Evolutionary conservation across 2,113 vertebrate genomes (phyloP).

Genomic region (Pluvialis apricaria): DNA sequence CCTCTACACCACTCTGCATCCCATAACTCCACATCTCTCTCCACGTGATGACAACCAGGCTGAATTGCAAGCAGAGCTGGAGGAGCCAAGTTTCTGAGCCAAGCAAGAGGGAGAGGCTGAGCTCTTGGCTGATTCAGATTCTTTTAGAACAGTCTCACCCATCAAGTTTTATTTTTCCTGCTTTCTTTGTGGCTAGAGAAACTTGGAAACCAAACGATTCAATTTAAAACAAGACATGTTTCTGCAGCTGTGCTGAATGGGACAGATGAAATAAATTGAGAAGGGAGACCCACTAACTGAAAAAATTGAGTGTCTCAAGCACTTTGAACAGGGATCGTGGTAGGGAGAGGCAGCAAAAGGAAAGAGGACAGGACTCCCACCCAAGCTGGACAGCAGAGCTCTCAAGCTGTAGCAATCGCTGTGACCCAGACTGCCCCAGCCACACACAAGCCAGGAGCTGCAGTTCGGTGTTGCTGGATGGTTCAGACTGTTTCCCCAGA

Average conservation of each 20-base stretch:
- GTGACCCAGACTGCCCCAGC: neutral
- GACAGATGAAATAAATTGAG: neutral
- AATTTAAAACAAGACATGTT: neutral
- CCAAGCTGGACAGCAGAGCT: neutral
- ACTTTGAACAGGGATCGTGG: neutral
- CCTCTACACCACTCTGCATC: neutral
- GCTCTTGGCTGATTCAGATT: neutral
- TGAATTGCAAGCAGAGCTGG: neutral
- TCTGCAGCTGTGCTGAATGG: neutral
- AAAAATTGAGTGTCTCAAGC: accelerated
- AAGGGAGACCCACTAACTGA: neutral
- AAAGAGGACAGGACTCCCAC: neutral
- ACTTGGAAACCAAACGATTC: neutral
- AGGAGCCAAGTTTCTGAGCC: slow-evolving; percentile 7
- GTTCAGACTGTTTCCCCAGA: neutral
- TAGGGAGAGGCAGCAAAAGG: neutral
- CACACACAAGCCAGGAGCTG: neutral
- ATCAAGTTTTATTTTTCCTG: neutral
- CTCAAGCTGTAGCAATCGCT: neutral
- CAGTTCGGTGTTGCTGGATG: accelerated
- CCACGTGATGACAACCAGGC: neutral
- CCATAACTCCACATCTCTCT: neutral
- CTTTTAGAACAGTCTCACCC: neutral
- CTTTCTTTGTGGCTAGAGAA: neutral
- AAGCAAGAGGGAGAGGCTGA: slow-evolving; percentile 12